Evolutionary conservation across 2,113 vertebrate species (phyloP).

Genomic region (Phylloscopus trochiloides): DNA sequence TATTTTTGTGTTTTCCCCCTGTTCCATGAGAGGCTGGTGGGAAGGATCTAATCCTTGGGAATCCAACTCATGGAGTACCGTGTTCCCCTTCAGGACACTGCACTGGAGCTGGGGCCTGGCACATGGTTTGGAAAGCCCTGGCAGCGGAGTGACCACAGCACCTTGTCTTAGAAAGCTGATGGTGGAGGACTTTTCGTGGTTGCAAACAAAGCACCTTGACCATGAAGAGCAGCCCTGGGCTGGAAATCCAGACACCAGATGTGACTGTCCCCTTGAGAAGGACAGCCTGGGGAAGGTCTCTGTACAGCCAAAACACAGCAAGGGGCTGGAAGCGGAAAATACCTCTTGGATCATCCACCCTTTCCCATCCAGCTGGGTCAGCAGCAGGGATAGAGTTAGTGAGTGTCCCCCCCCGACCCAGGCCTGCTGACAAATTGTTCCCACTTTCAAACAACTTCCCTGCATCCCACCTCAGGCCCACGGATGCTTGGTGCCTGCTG

Average conservation of each 20-base stretch:
- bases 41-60: background rate
- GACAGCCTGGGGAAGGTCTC: background rate
- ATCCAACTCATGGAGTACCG: background rate
- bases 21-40: background rate
- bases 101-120: background rate
- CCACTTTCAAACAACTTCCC: background rate
- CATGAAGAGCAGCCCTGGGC: background rate
- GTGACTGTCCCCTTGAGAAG: background rate
- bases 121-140: background rate
- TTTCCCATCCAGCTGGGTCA: background rate
- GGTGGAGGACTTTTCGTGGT: background rate
- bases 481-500: accelerated
- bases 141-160: background rate
- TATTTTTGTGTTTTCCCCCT: background rate
- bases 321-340: background rate
- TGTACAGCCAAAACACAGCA: background rate
- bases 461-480: background rate
- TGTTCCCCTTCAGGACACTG: background rate
- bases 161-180: background rate
- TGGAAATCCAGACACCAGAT: background rate
- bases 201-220: background rate
- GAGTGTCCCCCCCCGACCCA: background rate
- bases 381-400: background rate
- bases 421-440: background rate
- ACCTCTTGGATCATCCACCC: background rate